A percentile compares a stretch with the other conserved stretches of the same genome.
Evolutionary conservation across 2,888 invertebrate species (phyloP).

Genomic region (Watsonalla cultraria): DNA sequence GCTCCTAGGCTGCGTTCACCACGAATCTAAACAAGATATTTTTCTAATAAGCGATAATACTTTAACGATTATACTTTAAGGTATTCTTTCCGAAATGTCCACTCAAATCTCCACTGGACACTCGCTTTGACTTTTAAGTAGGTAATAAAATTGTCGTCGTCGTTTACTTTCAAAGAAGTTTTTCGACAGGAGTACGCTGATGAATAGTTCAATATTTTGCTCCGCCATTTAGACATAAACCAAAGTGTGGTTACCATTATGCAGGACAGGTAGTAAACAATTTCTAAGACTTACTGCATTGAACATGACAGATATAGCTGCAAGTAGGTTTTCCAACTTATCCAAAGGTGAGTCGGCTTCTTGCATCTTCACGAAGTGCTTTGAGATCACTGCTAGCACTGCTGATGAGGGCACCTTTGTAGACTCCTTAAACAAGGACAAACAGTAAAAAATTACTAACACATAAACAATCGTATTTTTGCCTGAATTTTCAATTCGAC

Average conservation of each 20-base stretch:
- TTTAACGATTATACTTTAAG: too few relatives aligned
- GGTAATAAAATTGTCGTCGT: too few relatives aligned
- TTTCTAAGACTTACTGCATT: constrained; percentile 79
- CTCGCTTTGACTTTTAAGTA: too few relatives aligned
- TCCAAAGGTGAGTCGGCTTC: constrained; percentile 95
- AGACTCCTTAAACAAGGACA: constrained; percentile 70
- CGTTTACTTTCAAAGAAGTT: too few relatives aligned
- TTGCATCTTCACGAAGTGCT: constrained; percentile 89
- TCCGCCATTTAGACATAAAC: neutral
- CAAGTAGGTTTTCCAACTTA: constrained; percentile 94
- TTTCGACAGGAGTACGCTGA: too few relatives aligned
- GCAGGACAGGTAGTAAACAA: too few relatives aligned
- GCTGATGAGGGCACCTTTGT: constrained; percentile 87
- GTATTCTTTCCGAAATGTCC: too few relatives aligned
- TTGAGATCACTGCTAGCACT: constrained; percentile 87
- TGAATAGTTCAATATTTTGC: too few relatives aligned
- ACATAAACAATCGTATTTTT: neutral
- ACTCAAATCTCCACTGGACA: too few relatives aligned
- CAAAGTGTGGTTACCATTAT: too few relatives aligned
- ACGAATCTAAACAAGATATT: constrained; percentile 76
- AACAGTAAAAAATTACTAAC: neutral
- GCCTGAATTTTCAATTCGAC: too few relatives aligned
- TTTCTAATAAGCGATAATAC: too few relatives aligned
- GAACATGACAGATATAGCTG: constrained; percentile 92
- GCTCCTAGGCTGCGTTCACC: constrained; percentile 86